Evolutionary conservation across 1,140 invertebrate species (phyloP).

Genomic region (Coenobita brevimanus): DNA sequence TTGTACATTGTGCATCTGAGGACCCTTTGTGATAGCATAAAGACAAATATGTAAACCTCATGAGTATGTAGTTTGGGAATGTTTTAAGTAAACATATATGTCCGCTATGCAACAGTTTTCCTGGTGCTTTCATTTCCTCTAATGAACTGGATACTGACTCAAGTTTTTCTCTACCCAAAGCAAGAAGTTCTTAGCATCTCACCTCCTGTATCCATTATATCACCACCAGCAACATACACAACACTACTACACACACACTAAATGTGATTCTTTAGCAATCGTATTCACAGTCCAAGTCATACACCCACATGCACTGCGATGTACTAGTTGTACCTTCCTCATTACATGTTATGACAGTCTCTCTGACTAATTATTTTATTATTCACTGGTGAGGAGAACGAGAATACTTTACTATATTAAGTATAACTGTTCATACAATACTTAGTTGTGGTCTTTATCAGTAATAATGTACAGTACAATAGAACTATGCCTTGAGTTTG

Average conservation of each 20-base stretch:
- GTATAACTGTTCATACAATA: too few relatives aligned
- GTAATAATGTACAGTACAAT: too few relatives aligned
- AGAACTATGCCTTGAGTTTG: too few relatives aligned
- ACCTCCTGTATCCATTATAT: background rate
- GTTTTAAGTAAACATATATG: constrained; percentile 49
- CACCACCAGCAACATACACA: constrained; percentile 1
- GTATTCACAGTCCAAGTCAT: constrained; percentile 7
- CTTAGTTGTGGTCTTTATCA: too few relatives aligned
- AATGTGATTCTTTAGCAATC: constrained; percentile 34
- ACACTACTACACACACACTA: constrained; percentile 26
- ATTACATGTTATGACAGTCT: too few relatives aligned
- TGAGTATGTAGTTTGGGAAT: constrained; percentile 61
- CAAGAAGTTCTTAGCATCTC: background rate
- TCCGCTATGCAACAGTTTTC: constrained; percentile 29
- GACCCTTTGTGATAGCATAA: background rate
- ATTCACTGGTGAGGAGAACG: too few relatives aligned
- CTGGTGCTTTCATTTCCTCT: constrained; percentile 4
- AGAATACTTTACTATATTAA: too few relatives aligned
- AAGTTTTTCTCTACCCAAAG: background rate
- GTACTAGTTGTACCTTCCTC: too few relatives aligned
- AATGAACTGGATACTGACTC: background rate
- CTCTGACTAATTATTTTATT: too few relatives aligned
- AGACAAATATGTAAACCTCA: constrained; percentile 43
- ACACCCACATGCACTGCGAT: background rate
- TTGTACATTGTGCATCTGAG: background rate